Base-by-base conservation (phyloP, 2,888 invertebrate species). In the Lapara coniferarum region DNA sequence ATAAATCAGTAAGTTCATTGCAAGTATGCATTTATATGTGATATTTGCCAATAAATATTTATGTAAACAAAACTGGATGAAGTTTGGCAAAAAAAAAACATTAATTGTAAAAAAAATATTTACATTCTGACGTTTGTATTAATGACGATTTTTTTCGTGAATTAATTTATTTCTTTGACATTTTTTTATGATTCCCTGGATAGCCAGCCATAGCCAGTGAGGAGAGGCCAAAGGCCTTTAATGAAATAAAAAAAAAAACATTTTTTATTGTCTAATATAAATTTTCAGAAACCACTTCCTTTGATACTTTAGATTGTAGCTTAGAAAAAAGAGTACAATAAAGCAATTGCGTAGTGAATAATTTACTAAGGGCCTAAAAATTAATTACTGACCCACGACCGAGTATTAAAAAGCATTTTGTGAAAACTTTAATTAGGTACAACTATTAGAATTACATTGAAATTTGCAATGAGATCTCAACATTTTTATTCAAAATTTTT, bases 241-340 rank as follows among this genome's bases (percentile, higher is more conserved):
- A 0, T 55, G 16, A 53, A 16, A 53, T 53, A 53, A 5, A n/a
- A 37, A 37, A 37, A 37, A 6, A 37, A 37, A 37, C 37, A 37
- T 37, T 37, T 37, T 58, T 3, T 30, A 3, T 46, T 63, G 13
- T 49, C n/a, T 52, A 19, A 10, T 52, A 53, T 37, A 37, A n/a
- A 25, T 53, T 19, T 46, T 63, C 53, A 63, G 44, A 53, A 69
- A 69, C 59, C 52, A 16, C 44, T 49, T 56, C 66, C 51, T 16
- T 55, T 69, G 16, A 46, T 68, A 59, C 30, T 58, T 16, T 69
- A 69, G 66, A 14, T n/a, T 66, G n/a, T 69, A 66, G 57, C 78
- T 78, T 86, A 88, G 85, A 77, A 75, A 82, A 84, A 80, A 78
- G 86, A 91, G 91, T 92, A 92, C 91, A 92, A 92, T 89, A 89